Evolutionary conservation across 2,888 invertebrate species (phyloP).

Genomic region (Temnothorax unifasciatus): DNA sequence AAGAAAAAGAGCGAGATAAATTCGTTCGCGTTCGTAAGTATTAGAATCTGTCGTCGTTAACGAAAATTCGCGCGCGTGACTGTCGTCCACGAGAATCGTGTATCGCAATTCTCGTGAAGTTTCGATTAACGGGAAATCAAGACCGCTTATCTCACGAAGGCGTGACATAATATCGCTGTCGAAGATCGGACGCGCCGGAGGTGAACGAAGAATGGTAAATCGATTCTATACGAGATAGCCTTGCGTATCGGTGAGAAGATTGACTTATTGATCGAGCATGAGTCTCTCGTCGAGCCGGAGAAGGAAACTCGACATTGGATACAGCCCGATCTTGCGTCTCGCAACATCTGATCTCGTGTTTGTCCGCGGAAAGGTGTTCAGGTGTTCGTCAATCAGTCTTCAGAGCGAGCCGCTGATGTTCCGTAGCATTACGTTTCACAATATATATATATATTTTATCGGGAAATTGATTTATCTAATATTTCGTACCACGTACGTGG

Average conservation of each 20-base stretch:
- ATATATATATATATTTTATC: background rate
- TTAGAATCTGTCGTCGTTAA: background rate
- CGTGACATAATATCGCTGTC: conserved; percentile 47
- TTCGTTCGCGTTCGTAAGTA: conserved; percentile 16
- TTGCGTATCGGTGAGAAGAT: conserved; percentile 71
- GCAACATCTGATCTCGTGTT: conserved; percentile 10
- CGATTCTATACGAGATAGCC: conserved; percentile 62
- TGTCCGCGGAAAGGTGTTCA: conserved; percentile 24
- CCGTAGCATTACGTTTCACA: background rate
- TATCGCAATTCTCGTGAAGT: background rate
- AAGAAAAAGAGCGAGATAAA: background rate
- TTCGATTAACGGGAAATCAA: conserved; percentile 50
- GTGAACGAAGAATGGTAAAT: conserved; percentile 58
- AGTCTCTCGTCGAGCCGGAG: conserved; percentile 33
- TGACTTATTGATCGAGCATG: conserved; percentile 69
- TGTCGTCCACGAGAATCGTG: background rate
- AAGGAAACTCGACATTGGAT: conserved; percentile 36
- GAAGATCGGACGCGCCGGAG: conserved; percentile 39
- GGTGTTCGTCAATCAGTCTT: conserved; percentile 15
- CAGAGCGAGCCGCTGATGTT: conserved; percentile 1
- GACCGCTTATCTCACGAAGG: conserved; percentile 33
- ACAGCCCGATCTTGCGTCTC: conserved; percentile 21
- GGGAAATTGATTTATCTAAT: conserved; percentile 6
- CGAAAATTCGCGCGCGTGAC: conserved; percentile 4
- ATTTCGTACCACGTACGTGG: background rate